Conservation (phyloP, 2,113 vertebrate genomes). For the Nothoprocta pentlandii region DNA sequence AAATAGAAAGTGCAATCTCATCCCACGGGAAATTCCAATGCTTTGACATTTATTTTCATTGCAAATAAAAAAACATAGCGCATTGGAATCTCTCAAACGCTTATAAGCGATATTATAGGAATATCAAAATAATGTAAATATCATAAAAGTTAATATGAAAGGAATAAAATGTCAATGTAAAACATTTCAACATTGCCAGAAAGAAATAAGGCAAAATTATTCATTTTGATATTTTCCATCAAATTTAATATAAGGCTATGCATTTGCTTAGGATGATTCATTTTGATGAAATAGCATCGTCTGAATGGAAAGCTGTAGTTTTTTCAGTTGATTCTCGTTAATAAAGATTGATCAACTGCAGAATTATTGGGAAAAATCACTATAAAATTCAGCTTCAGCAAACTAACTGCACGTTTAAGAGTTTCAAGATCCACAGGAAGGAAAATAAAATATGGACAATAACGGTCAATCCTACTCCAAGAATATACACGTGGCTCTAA, state of each 20-base stretch:
- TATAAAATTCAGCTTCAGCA: slow-evolving; percentile 19
- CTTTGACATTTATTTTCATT: slow-evolving; percentile 63
- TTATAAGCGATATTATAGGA: not conserved
- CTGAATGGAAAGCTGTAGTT: not conserved
- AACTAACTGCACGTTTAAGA: slow-evolving; percentile 32
- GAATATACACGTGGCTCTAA: not conserved
- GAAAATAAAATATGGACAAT: slow-evolving; percentile 34
- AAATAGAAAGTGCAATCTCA: slow-evolving; percentile 26
- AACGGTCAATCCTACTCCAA: not conserved
- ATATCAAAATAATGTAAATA: slow-evolving; percentile 66
- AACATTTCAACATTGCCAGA: slow-evolving; percentile 23
- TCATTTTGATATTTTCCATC: slow-evolving; percentile 55
- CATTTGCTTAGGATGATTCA: slow-evolving; percentile 39
- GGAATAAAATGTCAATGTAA: slow-evolving; percentile 48
- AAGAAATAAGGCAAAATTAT: slow-evolving; percentile 45
- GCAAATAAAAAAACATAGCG: slow-evolving; percentile 39
- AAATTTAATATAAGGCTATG: slow-evolving; percentile 62
- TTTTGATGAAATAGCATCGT: slow-evolving; percentile 49
- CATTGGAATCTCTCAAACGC: not conserved
- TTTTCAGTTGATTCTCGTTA: slow-evolving; percentile 33
- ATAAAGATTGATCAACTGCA: slow-evolving; percentile 50
- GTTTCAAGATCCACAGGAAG: not conserved
- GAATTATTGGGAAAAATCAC: not conserved
- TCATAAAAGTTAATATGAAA: slow-evolving; percentile 51
- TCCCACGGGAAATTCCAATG: slow-evolving; percentile 28